Conservation (phyloP, 2,888 invertebrate genomes). For the Leptopilina syphax region DNA sequence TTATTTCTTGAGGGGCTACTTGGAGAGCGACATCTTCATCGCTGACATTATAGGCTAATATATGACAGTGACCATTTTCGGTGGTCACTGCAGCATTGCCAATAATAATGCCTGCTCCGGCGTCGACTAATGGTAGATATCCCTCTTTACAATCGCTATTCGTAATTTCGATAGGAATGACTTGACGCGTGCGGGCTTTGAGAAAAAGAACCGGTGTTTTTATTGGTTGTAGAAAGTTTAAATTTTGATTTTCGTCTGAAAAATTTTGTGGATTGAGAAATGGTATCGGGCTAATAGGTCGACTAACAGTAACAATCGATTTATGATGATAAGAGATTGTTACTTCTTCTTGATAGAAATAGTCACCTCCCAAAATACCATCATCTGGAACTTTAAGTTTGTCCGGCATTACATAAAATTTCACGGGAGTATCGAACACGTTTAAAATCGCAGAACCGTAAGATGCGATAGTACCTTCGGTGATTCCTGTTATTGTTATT, state of each 20-base stretch:
- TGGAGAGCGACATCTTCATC: not conserved
- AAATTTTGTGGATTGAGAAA: not conserved
- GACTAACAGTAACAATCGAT: not conserved
- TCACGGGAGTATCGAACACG: not conserved
- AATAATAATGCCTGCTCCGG: not conserved
- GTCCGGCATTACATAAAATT: slow-evolving; percentile 1
- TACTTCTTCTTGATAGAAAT: slow-evolving; percentile 3
- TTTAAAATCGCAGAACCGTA: not conserved
- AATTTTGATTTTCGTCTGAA: not conserved
- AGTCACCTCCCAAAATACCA: not conserved
- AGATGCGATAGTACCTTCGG: not conserved
- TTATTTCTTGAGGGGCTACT: not conserved
- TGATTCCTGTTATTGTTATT: slow-evolving; percentile 41
- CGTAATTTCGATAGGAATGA: not conserved
- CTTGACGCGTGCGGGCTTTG: not conserved
- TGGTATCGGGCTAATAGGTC: not conserved
- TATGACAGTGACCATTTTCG: not conserved
- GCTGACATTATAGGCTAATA: not conserved
- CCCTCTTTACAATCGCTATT: not conserved
- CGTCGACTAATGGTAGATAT: not conserved
- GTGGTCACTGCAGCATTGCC: not conserved
- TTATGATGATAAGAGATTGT: not conserved
- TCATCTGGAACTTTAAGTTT: not conserved
- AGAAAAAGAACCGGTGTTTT: no score
- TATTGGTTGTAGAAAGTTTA: not conserved